phyloP scores from a whole-genome alignment of 2,797 vertebrate species.

The Petrocephalus schoutedeni region DNA sequence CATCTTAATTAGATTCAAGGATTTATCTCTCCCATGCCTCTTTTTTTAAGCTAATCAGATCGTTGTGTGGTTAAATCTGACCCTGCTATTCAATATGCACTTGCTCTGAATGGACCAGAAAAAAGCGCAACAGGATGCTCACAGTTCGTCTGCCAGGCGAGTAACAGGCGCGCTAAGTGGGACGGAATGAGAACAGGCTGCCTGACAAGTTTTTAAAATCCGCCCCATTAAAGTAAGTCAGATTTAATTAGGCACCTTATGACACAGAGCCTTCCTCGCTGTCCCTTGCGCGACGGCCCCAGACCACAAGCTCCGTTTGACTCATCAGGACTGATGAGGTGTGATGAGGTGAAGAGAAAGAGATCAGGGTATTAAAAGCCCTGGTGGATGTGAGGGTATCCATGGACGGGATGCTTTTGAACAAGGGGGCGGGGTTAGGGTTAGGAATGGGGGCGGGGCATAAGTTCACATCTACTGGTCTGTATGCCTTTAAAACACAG shows the following conservation, averaged over 20 bases:
- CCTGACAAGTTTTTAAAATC: constrained; percentile 4
- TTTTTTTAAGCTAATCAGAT: background rate
- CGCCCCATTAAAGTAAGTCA: background rate
- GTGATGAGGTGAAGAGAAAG: background rate
- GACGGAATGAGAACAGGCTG: background rate
- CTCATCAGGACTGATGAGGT: constrained; percentile 8
- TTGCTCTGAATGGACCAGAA: background rate
- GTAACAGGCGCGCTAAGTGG: background rate
- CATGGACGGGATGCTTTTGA: background rate
- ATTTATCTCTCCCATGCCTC: background rate
- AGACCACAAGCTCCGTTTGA: background rate
- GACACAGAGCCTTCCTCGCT: background rate
- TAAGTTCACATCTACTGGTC: background rate
- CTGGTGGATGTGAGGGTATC: background rate
- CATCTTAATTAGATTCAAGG: background rate
- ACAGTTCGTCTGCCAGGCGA: background rate
- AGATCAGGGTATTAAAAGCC: background rate
- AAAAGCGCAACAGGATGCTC: background rate
- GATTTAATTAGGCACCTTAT: constrained; percentile 6
- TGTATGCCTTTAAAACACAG: background rate
- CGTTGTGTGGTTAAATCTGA: background rate
- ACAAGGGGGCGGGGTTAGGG: background rate
- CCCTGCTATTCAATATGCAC: background rate
- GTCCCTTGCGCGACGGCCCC: background rate
- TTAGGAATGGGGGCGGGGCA: background rate